Base-by-base conservation (phyloP, 2,888 invertebrate species). In the Myopa tessellatipennis region DNA sequence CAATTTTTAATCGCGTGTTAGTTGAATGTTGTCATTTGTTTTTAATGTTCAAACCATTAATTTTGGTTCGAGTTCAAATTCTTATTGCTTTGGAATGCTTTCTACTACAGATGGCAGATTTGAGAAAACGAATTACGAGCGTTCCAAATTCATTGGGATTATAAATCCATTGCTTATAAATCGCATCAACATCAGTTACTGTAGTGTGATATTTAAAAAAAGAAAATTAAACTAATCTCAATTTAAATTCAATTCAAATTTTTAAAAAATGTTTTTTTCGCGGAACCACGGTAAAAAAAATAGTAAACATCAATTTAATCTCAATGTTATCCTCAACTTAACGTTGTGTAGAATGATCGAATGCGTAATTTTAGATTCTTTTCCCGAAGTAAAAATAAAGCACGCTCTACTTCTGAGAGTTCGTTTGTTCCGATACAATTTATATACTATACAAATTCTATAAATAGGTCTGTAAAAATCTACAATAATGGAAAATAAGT, bases 1-100 rank as follows among this genome's bases (percentile, higher is more conserved):
- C 10, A 1, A 50, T 8, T 8, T 55, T 55, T 55, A 55, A 55
- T n/a, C 55, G 55, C 5, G 5, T 8, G 5, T 55, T 55, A 45
- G 45, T 45, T 40, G 36, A 26, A 63, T 26, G 14, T 14, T 34
- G 26, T 7, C 26, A 14, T 8, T 14, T 14, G 63, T 36, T 63
- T 34, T 12, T 34, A 63, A 34, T 26, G 26, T 26, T 63, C 14
- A 63, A 34, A 26, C 12, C 34, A 63, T 73, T 63, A 26, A 58
- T 55, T 73, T 63, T 65, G 74, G 65, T 63, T 74, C 63, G 52
- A 65, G 52, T 74, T 65, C 52, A 36, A 52, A 34, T 52, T 68
- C 52, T 71, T n/a, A 50, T 50, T 74, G 52, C 74, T 74, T 74
- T 74, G 74, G 74, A 74, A 74, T 74, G 52, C 50, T 34, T 40